Evolutionary conservation across 2,888 invertebrate species (phyloP), one percentile per base, ranked within the genome.

Genomic region (Hetaerina titia): DNA sequence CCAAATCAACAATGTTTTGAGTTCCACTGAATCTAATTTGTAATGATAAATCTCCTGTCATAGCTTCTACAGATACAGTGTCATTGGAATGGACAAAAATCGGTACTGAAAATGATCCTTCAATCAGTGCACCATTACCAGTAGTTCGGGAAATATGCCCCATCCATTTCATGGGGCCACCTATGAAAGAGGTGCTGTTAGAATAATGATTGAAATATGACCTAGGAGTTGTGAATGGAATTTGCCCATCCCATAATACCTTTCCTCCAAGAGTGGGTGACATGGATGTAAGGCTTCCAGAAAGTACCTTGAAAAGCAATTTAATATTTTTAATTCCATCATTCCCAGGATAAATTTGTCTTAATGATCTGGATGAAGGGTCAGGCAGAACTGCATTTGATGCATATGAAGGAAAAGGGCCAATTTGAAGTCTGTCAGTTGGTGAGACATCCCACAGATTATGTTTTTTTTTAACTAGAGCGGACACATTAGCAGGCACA

Each of bases 171-270:
- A 81, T n/a, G 6, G 81, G 81, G 22, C 81, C 81, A 31, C 81
- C 81, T 11, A 81, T 81, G 81, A 92, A 56, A 8, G 94, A 45
- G 94, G 81, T 45, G 90, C 31, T 57, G 13, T 63, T 56, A 92
- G 64, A 57, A 17, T 81, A 95, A 60, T 89, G 56, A 81, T 95
- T 95, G 88, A 95, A 95, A 57, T 69, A 81, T 45, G 94, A 88
- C 60, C 94, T 88, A 17, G 94, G 95, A 25, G 95, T 87, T 22
- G 89, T 94, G 63, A 95, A 22, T 25, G 95, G 95, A 31, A 95
- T 58, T 8, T n/a, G 60, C 11, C 94, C 95, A 74, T 95, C 90
- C 95, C 95, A 95, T 6, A 94, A 64, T 15, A 92, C 90, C 9
- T 74, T 92, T 69, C 45, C 56, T 56, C 69, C 69, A 56, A 69